Conservation (phyloP, 1,140 invertebrate species). For the Coboldia fuscipes region DNA sequence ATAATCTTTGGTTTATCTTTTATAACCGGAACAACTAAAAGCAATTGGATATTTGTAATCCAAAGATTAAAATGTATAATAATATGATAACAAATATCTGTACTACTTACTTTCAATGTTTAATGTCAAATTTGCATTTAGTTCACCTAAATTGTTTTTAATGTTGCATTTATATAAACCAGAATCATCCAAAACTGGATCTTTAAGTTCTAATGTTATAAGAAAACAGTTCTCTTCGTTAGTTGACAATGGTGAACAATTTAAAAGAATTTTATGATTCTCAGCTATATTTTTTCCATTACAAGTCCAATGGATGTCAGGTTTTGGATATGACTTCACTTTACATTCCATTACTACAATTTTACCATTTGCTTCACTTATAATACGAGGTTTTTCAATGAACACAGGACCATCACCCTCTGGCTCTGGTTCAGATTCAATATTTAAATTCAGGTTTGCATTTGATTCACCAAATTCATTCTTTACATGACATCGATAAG, state of each 20-base stretch:
- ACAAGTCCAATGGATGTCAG: slow-evolving; percentile 81
- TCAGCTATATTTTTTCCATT: slow-evolving; percentile 58
- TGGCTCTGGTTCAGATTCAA: slow-evolving; percentile 80
- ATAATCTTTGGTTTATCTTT: slow-evolving; percentile 79
- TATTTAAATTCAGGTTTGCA: slow-evolving; percentile 94
- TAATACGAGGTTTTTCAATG: slow-evolving; percentile 73
- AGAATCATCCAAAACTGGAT: slow-evolving; percentile 85
- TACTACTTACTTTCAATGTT: slow-evolving; percentile 85
- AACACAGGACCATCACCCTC: slow-evolving; percentile 94
- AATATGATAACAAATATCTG: background rate
- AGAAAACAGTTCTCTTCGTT: slow-evolving; percentile 65
- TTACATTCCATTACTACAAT: slow-evolving; percentile 95
- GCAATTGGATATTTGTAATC: slow-evolving; percentile 4
- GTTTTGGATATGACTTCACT: slow-evolving; percentile 82
- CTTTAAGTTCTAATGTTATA: slow-evolving; percentile 72
- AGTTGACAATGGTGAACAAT: slow-evolving; percentile 46
- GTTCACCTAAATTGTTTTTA: slow-evolving; percentile 86
- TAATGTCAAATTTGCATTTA: slow-evolving; percentile 87
- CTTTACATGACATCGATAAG: slow-evolving; percentile 90
- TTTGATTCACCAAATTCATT: slow-evolving; percentile 96
- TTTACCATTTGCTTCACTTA: slow-evolving; percentile 83
- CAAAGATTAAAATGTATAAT: background rate
- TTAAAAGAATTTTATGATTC: slow-evolving; percentile 53
- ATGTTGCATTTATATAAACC: slow-evolving; percentile 97
- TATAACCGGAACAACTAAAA: slow-evolving; percentile 75